Conservation (phyloP, 2,888 invertebrate species). For the Amblyteles armatorius region DNA sequence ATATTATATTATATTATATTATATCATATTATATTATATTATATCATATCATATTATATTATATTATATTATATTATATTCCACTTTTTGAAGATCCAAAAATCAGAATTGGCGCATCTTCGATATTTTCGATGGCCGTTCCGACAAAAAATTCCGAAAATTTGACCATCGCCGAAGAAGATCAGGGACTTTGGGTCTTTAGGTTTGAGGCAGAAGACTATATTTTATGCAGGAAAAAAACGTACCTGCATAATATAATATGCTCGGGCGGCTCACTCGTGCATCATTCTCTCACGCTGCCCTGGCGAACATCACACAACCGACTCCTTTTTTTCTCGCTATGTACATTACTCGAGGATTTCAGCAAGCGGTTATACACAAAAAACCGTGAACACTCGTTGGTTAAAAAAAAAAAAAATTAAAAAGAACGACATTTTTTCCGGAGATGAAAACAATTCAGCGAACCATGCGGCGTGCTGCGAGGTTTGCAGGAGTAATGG, state of each 20-base stretch:
- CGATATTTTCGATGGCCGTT: neutral
- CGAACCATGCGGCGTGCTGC: neutral
- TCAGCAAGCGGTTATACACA: slow-evolving; percentile 46
- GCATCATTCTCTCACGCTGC: slow-evolving; percentile 21
- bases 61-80: too few species aligned
- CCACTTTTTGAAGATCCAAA: too few species aligned
- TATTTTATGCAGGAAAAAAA: neutral
- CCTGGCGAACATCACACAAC: slow-evolving; percentile 15
- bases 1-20: too few species aligned
- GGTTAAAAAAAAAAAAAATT: neutral
- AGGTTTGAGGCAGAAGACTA: neutral
- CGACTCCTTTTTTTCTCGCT: neutral
- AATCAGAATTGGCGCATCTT: neutral
- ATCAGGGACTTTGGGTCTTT: neutral
- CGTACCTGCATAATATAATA: neutral
- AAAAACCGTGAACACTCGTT: slow-evolving; percentile 27
- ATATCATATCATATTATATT: too few species aligned
- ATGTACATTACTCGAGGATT: slow-evolving; percentile 64
- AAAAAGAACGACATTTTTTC: neutral
- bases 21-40: too few species aligned
- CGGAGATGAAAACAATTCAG: slow-evolving; percentile 1
- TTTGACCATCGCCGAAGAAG: neutral
- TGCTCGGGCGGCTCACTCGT: neutral
- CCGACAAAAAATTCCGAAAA: neutral
- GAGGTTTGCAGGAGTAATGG: neutral